phyloP scores from a whole-genome alignment of 2,113 vertebrate species.

The Oxyruncus cristatus region DNA sequence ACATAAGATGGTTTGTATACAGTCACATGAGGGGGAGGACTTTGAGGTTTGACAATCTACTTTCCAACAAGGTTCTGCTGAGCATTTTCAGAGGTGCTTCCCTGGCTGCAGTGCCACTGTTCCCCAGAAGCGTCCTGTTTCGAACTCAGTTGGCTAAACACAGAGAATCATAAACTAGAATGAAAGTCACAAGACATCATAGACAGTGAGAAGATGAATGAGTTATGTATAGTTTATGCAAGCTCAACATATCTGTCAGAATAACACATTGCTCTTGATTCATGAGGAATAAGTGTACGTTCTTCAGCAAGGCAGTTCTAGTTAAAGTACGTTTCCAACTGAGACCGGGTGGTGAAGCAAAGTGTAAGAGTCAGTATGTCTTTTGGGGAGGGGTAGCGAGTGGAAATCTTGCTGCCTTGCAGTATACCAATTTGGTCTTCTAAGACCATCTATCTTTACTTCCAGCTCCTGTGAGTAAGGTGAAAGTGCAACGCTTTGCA shows the following conservation, averaged over 20 bases:
- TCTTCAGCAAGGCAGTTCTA: not conserved
- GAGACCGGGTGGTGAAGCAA: not conserved
- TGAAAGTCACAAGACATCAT: not conserved
- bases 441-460: not conserved
- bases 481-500: not conserved
- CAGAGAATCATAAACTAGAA: not conserved
- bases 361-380: not conserved
- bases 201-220: not conserved
- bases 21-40: not conserved
- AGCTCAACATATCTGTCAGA: not conserved
- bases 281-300: not conserved
- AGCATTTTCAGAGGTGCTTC: not conserved
- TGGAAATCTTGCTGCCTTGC: not conserved
- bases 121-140: not conserved
- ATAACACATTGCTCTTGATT: not conserved
- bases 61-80: not conserved
- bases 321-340: not conserved
- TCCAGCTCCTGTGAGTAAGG: not conserved
- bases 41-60: not conserved
- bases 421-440: accelerated
- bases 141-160: not conserved
- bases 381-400: not conserved
- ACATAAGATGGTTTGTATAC: not conserved
- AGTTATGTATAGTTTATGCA: not conserved
- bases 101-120: not conserved